Base-by-base conservation (phyloP, 2,113 vertebrate species). In the Epinephelus fuscoguttatus region DNA sequence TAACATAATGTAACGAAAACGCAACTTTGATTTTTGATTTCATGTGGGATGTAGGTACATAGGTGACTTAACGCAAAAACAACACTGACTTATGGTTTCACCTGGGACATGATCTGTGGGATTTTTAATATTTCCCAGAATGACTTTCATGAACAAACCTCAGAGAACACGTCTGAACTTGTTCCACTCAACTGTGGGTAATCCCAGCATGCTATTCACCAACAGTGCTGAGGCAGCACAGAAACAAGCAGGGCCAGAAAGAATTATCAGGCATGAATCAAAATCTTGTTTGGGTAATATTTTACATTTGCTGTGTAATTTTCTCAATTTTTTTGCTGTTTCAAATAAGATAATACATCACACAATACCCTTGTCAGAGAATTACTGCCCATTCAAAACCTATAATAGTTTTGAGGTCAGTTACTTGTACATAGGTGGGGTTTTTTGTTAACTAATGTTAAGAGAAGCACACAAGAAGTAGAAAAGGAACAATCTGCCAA, bases 141-240 rank as follows among this genome's bases (percentile, higher is more conserved):
- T n/a, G n/a, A n/a, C n/a, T n/a, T n/a, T n/a, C n/a, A n/a, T n/a
- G n/a, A n/a, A n/a, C n/a, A n/a, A n/a, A n/a, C n/a, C n/a, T n/a
- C n/a, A 55, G 27, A 49, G 49, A 66, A 56, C 71, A 74, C 70
- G 52, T 52, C 64, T 64, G 50, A 70, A 82, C 66, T 70, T 82
- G 73, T 53, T 75, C 23, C 21, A 14, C 13, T 63, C 40, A 61
- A 19, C 66, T 61, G 30, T 45, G 42, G 42, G 42, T 45, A 45
- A 45, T 45, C 52, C 14, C 19, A 49, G 13, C 67, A 30, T 17
- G 45, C 18, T 52, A 27, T 53, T 47, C 18, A 45, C 9, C 4
- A 69, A 33, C 42, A 59, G 19, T 25, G 33, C 33, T 19, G 18
- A 52, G 18, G 37, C 37, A 62, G 60, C 60, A 61, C 18, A 62